A percentile compares a stretch with the other conserved stretches of the same genome.
These are phyloP conservation scores for Crypturellus undulatus DNA, from an alignment of 2,113 vertebrate genomes.

Conservation along the genomic window DNA sequence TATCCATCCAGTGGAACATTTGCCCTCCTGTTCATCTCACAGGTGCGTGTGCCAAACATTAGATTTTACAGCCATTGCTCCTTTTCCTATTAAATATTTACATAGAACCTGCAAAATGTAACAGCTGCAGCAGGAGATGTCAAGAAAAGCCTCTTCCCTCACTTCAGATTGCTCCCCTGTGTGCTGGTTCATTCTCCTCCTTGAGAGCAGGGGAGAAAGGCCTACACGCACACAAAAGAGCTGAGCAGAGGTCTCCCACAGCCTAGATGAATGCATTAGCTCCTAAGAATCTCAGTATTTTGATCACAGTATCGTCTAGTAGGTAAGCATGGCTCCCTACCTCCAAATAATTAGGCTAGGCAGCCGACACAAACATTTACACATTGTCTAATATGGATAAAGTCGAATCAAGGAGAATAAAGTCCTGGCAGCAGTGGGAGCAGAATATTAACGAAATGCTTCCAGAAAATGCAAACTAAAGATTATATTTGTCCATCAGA, in stretches of 20 bases:
- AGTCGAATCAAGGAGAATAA: neutral
- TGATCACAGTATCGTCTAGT: neutral
- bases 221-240: neutral
- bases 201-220: neutral
- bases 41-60: neutral
- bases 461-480: neutral
- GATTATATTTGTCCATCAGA: neutral
- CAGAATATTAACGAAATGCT: neutral
- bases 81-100: neutral
- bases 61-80: neutral
- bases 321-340: neutral
- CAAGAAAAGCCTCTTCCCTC: neutral
- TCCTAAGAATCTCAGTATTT: neutral
- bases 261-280: neutral
- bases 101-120: neutral
- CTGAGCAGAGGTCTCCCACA: neutral
- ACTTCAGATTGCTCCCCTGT: neutral
- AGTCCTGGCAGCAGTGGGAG: neutral
- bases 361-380: neutral
- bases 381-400: neutral
- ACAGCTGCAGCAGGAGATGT: neutral
- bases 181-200: neutral
- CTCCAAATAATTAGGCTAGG: accelerated
- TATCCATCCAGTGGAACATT: neutral
- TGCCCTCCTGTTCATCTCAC: neutral